Evolutionary conservation across 2,888 invertebrate species (phyloP), one percentile per base, ranked within the genome.

Genomic region (Euclidia mi): DNA sequence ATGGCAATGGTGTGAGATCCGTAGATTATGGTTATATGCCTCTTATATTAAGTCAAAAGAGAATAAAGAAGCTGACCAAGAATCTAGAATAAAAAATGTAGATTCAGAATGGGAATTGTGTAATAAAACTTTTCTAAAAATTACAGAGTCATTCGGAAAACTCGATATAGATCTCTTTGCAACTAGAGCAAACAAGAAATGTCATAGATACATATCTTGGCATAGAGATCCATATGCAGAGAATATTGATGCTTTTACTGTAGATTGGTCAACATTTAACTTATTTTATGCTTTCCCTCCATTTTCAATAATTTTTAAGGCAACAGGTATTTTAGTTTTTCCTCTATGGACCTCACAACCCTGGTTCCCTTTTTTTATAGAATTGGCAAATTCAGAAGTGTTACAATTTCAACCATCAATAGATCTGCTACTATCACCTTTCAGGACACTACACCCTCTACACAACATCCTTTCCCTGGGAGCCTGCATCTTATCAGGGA

Each of bases 81-180:
- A 53, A 28, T 63, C 58, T 0, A 34, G 58, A 10, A 52, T 40
- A 45, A 29, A 14, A 0, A 59, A 53, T 14, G 15, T 34, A 0
- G 64, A 56, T 17, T 52, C 38, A 17, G 63, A 59, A 14, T 56
- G 52, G 49, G 46, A 52, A 37, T 40, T 58, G 14, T 49, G 55
- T 15, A 18, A 32, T 14, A 37, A 38, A 15, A 49, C 42, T 3
- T 31, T 31, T 10, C 2, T 10, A 9, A 31, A 10, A 10, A 31
- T 31, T 9, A 31, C 2, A 31, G 10, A 10, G 10, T 2, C 4
- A 10, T 10, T 31, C 10, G 31, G 31, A 7, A 2, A 2, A 3
- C 51, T 44, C 14, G 44, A 32, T 1, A 45, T 51, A 0, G 51
- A 51, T n/a, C 20, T 51, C 2, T 51, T 51, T 17, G 51, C 51